Evolutionary conservation across 2,113 vertebrate genomes (phyloP).

Genomic region (Lasiurus cinereus): DNA sequence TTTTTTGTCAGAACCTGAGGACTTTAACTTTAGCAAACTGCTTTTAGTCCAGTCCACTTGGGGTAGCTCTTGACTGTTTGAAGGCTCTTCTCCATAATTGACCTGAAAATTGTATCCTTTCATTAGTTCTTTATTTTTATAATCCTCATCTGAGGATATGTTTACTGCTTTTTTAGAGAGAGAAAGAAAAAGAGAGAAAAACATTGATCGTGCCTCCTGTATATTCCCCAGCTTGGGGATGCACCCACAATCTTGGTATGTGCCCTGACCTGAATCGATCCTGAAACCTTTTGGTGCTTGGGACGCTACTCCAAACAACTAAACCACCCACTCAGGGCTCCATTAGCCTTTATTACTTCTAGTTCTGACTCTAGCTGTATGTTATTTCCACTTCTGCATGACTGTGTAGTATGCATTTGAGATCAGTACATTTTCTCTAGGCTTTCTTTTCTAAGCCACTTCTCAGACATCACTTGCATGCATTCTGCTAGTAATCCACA

Average conservation of each 20-base stretch:
- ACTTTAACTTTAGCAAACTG: background rate
- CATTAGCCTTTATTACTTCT: background rate
- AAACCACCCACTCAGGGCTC: background rate
- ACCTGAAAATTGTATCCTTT: background rate
- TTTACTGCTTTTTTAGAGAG: background rate
- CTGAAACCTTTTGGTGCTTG: background rate
- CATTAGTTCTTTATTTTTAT: background rate
- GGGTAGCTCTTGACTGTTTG: background rate
- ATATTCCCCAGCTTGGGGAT: background rate
- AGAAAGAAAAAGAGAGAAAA: too few species aligned
- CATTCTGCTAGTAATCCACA: background rate
- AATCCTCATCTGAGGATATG: too few species aligned
- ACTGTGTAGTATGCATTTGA: background rate
- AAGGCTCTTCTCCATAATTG: background rate
- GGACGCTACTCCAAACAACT: background rate
- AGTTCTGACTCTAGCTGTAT: background rate
- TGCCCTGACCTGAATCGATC: background rate
- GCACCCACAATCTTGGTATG: background rate
- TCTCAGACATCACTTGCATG: background rate
- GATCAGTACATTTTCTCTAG: background rate
- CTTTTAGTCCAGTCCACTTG: background rate
- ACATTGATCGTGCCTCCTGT: background rate
- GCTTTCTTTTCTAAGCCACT: background rate
- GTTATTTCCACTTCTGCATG: background rate
- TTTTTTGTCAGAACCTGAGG: background rate